Base-by-base conservation (phyloP, 2,797 vertebrate genomes). In the Lemur catta region DNA sequence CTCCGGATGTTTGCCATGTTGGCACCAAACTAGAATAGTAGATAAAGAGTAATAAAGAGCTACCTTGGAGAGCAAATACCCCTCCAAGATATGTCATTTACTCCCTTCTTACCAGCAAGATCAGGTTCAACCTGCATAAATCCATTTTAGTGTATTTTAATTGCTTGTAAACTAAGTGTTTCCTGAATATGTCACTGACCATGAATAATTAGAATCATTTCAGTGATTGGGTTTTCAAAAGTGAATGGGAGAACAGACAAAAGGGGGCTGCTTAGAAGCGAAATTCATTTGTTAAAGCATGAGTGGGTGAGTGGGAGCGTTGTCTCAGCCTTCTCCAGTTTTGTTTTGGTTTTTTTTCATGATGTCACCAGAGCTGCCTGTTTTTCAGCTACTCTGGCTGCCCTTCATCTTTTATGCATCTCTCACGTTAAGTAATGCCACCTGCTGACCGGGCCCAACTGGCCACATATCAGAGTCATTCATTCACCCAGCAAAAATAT, bases 111-210 rank as follows among this genome's bases (percentile, higher is more conserved):
- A 91, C 72, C 79, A 92, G 95, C 81, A 92, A 63, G 94, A 95
- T 97, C 90, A 80, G 71, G 82, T 97, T 96, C 97, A 96, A 95
- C 88, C 74, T 96, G 82, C 88, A 95, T 95, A 96, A 96, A 97
- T 97, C 95, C 96, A 93, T 95, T 98, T 95, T 97, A 97, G 92
- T 95, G 50, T 91, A 85, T 95, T 94, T 97, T 97, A 97, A 97
- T 96, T 97, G 95, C 97, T 97, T 97, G 81, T 97, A 96, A 96
- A 96, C 85, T 55, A 96, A 97, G 91, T 97, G 95, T 97, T 98
- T 98, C 97, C 97, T 94, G 97, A 88, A 94, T 96, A 96, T 94
- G 97, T 84, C 94, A 96, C 87, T 93, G 93, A 93, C 95, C 78
- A 82, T 96, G 97, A 97, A 94, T 97, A 97, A 97, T 97, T 95